These are phyloP conservation scores for Trachelus tabidus DNA, from an alignment of 2,888 invertebrate species.

Conservation along the genomic window DNA sequence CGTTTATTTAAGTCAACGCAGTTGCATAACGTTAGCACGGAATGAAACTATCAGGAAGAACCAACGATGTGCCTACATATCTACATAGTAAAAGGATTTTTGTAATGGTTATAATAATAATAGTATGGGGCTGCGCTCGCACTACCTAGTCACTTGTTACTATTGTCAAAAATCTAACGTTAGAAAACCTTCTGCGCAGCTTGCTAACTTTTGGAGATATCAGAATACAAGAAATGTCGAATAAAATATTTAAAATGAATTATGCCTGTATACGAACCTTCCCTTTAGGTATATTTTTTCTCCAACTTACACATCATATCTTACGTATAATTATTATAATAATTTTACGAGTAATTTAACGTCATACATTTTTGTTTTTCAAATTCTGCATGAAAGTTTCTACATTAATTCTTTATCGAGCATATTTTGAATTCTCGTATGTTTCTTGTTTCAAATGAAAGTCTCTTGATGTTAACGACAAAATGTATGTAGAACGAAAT, in stretches of 20 bases:
- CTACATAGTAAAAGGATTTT: slow-evolving; percentile 31
- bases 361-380: neutral
- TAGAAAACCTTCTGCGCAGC: slow-evolving; percentile 53
- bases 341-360: neutral
- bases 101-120: slow-evolving; percentile 39
- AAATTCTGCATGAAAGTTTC: neutral
- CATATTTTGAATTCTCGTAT: neutral
- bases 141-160: slow-evolving; percentile 64
- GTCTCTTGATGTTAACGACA: neutral
- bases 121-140: slow-evolving; percentile 54
- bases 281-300: neutral
- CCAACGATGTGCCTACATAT: slow-evolving; percentile 58
- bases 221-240: slow-evolving; percentile 25
- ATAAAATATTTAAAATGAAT: slow-evolving; percentile 25
- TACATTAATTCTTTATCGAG: neutral
- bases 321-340: neutral
- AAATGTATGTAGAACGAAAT: neutral
- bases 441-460: neutral
- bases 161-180: slow-evolving; percentile 48
- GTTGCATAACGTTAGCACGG: slow-evolving; percentile 14
- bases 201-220: slow-evolving; percentile 40
- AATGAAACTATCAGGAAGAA: slow-evolving; percentile 25
- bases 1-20: slow-evolving; percentile 32
- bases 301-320: neutral
- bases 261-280: neutral